Percentiles rank a stretch among this genome's conserved stretches.
Conservation (phyloP, 1,140 invertebrate genomes). For the Drosophila aff. region DNA sequence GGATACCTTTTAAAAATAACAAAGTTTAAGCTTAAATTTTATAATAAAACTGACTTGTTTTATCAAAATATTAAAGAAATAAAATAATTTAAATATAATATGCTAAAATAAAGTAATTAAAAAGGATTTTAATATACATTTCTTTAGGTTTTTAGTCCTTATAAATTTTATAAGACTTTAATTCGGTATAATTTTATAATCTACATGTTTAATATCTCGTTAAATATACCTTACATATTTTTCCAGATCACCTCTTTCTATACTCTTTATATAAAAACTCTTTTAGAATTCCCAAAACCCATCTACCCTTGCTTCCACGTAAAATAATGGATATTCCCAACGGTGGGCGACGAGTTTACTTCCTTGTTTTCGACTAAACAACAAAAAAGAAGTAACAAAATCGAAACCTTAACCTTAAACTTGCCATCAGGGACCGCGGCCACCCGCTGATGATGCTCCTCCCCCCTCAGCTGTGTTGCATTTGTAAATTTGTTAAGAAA, state of each 20-base stretch:
- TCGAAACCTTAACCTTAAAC: conserved; percentile 82
- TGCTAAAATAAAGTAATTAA: neutral
- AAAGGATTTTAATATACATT: too few relatives aligned
- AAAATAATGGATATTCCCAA: conserved; percentile 22
- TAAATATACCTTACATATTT: neutral
- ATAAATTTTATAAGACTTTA: too few relatives aligned
- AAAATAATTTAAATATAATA: neutral
- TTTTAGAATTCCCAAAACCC: neutral
- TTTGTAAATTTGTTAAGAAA: conserved; percentile 69
- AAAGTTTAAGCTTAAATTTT: neutral
- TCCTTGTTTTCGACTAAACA: conserved; percentile 63
- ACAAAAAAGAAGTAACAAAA: conserved; percentile 60
- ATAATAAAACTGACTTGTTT: neutral
- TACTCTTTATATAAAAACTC: neutral
- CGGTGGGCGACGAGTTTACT: conserved; percentile 59
- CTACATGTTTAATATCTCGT: too few relatives aligned
- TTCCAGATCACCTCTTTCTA: accelerated
- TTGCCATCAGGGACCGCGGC: conserved; percentile 52
- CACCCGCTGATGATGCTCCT: conserved; percentile 5
- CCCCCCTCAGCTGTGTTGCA: conserved; percentile 28
- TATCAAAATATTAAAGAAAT: neutral
- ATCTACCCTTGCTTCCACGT: conserved; percentile 5
- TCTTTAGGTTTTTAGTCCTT: too few relatives aligned
- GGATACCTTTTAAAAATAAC: neutral
- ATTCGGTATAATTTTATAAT: too few relatives aligned